Base-by-base conservation (phyloP, 2,113 vertebrate species). In the Climacteris rufus region DNA sequence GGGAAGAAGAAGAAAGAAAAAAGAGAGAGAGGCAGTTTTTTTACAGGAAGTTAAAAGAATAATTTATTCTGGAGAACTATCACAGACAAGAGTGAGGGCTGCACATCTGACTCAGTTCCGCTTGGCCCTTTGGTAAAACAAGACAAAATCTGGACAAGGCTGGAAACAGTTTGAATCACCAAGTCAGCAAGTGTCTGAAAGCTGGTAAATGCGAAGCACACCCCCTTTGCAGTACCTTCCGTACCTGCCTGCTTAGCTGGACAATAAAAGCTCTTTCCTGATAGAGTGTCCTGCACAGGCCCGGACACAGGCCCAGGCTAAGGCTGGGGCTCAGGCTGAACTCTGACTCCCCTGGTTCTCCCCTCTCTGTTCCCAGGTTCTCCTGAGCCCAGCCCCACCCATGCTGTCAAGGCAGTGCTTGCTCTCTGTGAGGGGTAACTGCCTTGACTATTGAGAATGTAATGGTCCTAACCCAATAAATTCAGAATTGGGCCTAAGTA, bases 301-400 rank as follows among this genome's bases (percentile, higher is more conserved):
- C 17, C 5, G 25, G 30, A 17, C 18, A 33, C 10, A 64, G 24
- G 15, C 11, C 13, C 33, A 57, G 40, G 30, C 16, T 31, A 3
- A 87, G 37, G 18, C 44, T 64, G 10, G 50, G 25, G 14, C 37
- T 71, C 9, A 54, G 27, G 24, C 16, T 3, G 3, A 65, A 25
- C 40, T 40, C 24, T 20, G 9, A 8, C 33, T 47, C 49, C 39
- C 35, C 15, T 45, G 10, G 10, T 64, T 68, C 28, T 56, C 47
- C 20, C 27, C 17, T 31, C 35, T 37, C 39, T 35, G 23, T 39
- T 49, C 42, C 30, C 30, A 49, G 15, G 18, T 23, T 18, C 18
- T 10, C 31, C 42, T 1, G 1, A 31, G 20, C 45, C 31, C 40
- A 27, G 1, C 3, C 30, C 12, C 0, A 0, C 4, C 21, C 49